phyloP scores from a whole-genome alignment of 2,113 vertebrate genomes.

The Gasterosteus nipponicus region DNA sequence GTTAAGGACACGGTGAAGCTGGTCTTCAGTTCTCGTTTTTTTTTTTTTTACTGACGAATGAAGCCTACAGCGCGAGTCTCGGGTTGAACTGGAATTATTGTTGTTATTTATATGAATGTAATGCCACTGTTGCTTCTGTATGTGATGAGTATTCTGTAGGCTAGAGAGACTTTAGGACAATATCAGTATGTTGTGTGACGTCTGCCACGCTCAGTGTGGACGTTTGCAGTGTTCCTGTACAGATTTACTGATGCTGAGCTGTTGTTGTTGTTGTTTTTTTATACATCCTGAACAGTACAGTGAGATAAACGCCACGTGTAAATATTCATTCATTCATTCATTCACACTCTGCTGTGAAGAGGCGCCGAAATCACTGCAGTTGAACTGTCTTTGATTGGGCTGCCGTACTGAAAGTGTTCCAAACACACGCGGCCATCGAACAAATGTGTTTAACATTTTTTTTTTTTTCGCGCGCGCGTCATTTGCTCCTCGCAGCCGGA shows the following conservation, averaged over 20 bases:
- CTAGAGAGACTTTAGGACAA: conserved; percentile 34
- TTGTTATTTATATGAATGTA: conserved; percentile 79
- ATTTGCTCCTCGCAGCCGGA: conserved; percentile 42
- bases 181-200: too few relatives aligned
- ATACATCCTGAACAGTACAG: conserved; percentile 9
- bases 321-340: conserved; percentile 44
- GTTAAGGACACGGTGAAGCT: conserved; percentile 72
- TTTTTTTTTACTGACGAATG: conserved; percentile 36
- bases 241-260: conserved; percentile 16
- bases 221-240: conserved; percentile 54
- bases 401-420: conserved; percentile 23
- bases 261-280: neutral
- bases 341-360: conserved; percentile 33
- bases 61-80: conserved; percentile 40
- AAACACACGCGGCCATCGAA: conserved; percentile 35
- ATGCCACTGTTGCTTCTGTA: conserved; percentile 56
- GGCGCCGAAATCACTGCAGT: conserved; percentile 11
- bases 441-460: conserved; percentile 50
- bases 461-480: conserved; percentile 21
- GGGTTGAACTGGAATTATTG: conserved; percentile 28
- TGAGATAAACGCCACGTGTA: conserved; percentile 37
- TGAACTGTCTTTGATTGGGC: conserved; percentile 11
- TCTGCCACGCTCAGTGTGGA: conserved; percentile 29
- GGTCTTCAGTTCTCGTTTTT: conserved; percentile 73
- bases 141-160: conserved; percentile 58